Evolutionary conservation across 2,888 invertebrate genomes (phyloP).

Genomic region (Acrocera orbiculus): DNA sequence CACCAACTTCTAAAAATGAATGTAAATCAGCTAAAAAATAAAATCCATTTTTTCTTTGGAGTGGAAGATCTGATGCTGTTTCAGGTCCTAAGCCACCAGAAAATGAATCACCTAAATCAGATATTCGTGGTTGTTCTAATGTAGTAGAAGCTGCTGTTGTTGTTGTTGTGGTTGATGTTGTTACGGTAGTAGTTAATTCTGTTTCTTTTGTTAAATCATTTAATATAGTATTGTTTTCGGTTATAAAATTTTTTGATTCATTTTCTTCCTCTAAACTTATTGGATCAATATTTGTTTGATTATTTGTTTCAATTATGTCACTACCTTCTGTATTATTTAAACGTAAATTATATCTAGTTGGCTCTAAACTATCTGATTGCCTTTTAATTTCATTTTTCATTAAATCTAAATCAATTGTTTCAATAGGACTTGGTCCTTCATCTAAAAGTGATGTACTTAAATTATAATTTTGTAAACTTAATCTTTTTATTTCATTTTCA

Average conservation of each 20-base stretch:
- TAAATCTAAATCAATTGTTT: slow-evolving; percentile 18
- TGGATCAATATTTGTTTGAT: too few species aligned
- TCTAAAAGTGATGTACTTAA: slow-evolving; percentile 23
- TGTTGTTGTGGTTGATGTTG: slow-evolving; percentile 15
- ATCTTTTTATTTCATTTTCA: slow-evolving; percentile 28
- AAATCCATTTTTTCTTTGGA: slow-evolving; percentile 55
- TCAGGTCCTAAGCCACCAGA: slow-evolving; percentile 43
- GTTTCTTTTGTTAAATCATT: not conserved
- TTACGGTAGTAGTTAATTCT: slow-evolving; percentile 10
- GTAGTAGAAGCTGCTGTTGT: slow-evolving; percentile 22
- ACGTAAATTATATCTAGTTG: slow-evolving; percentile 19
- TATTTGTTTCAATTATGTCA: too few species aligned
- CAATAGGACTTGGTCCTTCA: slow-evolving; percentile 30
- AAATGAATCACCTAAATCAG: slow-evolving; percentile 64
- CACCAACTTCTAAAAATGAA: slow-evolving; percentile 66
- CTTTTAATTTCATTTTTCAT: slow-evolving; percentile 36
- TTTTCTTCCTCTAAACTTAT: slow-evolving; percentile 2
- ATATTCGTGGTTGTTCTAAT: slow-evolving; percentile 22
- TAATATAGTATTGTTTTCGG: not conserved
- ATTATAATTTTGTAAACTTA: slow-evolving; percentile 25
- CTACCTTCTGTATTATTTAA: slow-evolving; percentile 12
- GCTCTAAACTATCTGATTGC: slow-evolving; percentile 21
- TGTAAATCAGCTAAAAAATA: slow-evolving; percentile 80
- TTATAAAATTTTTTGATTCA: not conserved
- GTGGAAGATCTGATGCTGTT: slow-evolving; percentile 43